Base-by-base conservation (phyloP, 2,797 vertebrate species). In the Hapalemur alaotrensis region DNA sequence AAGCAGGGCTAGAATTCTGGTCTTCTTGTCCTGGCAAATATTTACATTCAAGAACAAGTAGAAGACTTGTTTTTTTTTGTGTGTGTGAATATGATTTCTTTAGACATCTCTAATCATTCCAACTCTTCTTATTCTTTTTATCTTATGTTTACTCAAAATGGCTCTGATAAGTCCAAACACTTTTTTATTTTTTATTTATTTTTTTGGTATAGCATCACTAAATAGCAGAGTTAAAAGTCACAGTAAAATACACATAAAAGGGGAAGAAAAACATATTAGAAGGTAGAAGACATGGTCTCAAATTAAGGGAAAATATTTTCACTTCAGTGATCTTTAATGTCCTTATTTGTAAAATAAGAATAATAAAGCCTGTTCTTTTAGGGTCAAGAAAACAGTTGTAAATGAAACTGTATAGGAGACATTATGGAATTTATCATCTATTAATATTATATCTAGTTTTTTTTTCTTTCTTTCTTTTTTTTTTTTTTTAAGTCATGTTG, bases 1-100 rank as follows among this genome's bases (percentile, higher is more conserved):
- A 41, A n/a, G 38, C 30, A 94, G 20, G 73, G n/a, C 59, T 13
- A 67, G 6, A 85, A 50, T n/a, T n/a, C n/a, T n/a, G 10, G 76
- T 35, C 15, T 54, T 92, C 57, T 81, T 67, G 67, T 63, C 43
- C 70, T 67, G 35, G 61, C 50, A 93, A 95, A 93, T 86, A 91
- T 67, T 93, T 95, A 95, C 35, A 93, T 46, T 83, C 25, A 91
- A 89, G 87, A 93, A 95, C 28, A 95, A 91, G 50, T 30, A 46
- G 18, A 83, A 86, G 61, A 80, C 5, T 91, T 30, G 20, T 14
- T 83, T 63, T 57, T 32, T 30, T 70, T 83, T 76, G 50, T 38
- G 4, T 30, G 28, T 30, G 35, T 61, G 89, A 92, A 75, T 59
- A 90, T 15, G 5, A 78, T 41, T 54, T 46, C 63, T 75, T 22